A percentile compares a stretch with the other conserved stretches of the same genome.
Evolutionary conservation across 2,797 vertebrate genomes (phyloP).

Genomic region (Anniella stebbinsi): DNA sequence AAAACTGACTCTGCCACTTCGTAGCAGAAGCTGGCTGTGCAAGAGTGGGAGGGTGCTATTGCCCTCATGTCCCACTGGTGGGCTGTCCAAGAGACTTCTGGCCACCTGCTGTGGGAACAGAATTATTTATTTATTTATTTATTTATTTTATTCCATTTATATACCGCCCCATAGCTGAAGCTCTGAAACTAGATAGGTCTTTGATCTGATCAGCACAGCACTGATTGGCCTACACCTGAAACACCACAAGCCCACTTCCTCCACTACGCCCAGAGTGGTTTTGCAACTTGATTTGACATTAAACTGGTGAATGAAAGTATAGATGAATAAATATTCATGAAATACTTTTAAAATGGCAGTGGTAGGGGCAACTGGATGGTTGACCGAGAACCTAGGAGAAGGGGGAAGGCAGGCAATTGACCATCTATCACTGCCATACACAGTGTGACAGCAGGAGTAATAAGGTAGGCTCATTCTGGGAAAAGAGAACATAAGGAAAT

Average conservation of each 20-base stretch:
- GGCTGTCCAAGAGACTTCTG: too few species aligned
- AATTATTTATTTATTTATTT: too few species aligned
- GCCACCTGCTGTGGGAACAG: too few species aligned
- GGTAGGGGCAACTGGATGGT: too few species aligned
- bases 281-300: not conserved
- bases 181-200: too few species aligned
- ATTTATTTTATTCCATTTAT: too few species aligned
- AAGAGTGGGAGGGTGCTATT: too few species aligned
- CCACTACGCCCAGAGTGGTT: too few species aligned
- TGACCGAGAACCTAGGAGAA: not conserved
- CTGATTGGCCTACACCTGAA: not conserved
- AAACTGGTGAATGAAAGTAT: not conserved
- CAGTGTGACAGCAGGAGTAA: too few species aligned
- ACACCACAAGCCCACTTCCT: not conserved
- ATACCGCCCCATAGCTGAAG: too few species aligned
- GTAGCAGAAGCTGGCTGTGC: not conserved
- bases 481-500: not conserved
- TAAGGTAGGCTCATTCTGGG: not conserved
- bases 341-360: not conserved
- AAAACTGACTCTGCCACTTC: not conserved
- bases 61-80: too few species aligned
- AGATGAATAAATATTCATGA: not conserved
- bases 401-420: not conserved
- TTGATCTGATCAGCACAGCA: not conserved
- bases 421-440: not conserved